A percentile compares a stretch with the other conserved stretches of the same genome.
Evolutionary conservation across 2,888 invertebrate genomes (phyloP).

Genomic region (Apodemia duryi): DNA sequence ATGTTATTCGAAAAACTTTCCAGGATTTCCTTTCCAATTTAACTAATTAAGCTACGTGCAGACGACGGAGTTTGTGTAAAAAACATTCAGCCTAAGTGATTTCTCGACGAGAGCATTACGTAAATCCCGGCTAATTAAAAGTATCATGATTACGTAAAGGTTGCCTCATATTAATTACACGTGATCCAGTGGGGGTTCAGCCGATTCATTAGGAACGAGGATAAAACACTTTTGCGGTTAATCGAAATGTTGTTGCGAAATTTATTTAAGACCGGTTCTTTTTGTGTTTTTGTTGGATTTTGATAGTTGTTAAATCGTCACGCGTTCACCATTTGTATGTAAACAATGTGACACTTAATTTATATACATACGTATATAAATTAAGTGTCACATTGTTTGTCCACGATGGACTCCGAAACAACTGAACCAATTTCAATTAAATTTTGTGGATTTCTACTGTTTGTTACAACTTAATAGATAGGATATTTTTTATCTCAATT

Average conservation of each 20-base stretch:
- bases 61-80: neutral
- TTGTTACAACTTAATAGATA: no score
- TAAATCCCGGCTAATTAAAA: constrained; percentile 10
- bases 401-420: no score
- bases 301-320: no score
- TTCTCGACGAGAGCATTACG: constrained; percentile 12
- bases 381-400: no score
- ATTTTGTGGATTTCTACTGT: no score
- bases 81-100: constrained; percentile 12
- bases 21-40: constrained; percentile 7
- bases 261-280: neutral
- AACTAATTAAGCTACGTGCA: constrained; percentile 6
- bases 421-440: no score
- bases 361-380: no score
- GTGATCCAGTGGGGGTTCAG: constrained; percentile 5
- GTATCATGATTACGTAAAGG: constrained; percentile 12
- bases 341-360: no score
- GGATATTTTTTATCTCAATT: no score
- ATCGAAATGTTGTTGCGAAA: neutral
- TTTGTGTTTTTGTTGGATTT: neutral
- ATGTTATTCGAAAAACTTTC: constrained; percentile 1
- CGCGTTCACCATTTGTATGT: no score
- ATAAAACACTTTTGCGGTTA: constrained; percentile 5
- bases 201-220: constrained; percentile 5
- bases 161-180: constrained; percentile 11